These are phyloP conservation scores for Cydia strobilella DNA, from an alignment of 1,140 invertebrate genomes.

Conservation along the genomic window DNA sequence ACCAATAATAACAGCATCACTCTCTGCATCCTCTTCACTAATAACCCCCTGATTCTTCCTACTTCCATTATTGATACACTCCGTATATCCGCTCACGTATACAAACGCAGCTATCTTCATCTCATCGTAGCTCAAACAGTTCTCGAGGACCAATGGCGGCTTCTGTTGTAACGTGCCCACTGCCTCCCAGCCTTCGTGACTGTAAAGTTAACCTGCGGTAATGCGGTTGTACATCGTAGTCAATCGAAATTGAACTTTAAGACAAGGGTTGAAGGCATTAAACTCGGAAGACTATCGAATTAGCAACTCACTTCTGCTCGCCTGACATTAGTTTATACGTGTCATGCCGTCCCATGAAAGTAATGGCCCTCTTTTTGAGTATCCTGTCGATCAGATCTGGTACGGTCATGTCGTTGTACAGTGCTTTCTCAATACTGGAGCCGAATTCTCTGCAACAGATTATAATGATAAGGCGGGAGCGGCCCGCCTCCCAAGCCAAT, in stretches of 20 bases:
- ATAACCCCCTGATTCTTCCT: slow-evolving; percentile 79
- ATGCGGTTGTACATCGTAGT: background rate
- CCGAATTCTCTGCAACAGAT: slow-evolving; percentile 72
- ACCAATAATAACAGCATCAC: slow-evolving; percentile 57
- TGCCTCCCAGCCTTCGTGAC: slow-evolving; percentile 64
- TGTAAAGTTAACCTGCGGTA: slow-evolving; percentile 37
- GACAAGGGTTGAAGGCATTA: too few relatives aligned
- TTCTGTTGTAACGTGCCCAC: slow-evolving; percentile 66
- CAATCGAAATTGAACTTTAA: background rate
- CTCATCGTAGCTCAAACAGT: slow-evolving; percentile 80
- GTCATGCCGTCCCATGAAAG: slow-evolving; percentile 79
- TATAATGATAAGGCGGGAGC: background rate
- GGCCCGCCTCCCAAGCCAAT: too few relatives aligned
- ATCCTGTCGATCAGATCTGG: slow-evolving; percentile 81
- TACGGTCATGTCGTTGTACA: slow-evolving; percentile 81
- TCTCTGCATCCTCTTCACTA: slow-evolving; percentile 39
- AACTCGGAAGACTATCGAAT: too few relatives aligned
- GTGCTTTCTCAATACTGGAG: slow-evolving; percentile 75
- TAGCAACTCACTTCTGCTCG: slow-evolving; percentile 63
- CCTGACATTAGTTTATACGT: slow-evolving; percentile 78
- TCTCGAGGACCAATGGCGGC: slow-evolving; percentile 69
- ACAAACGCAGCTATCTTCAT: slow-evolving; percentile 81
- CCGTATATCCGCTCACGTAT: slow-evolving; percentile 80
- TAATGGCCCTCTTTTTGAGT: slow-evolving; percentile 80
- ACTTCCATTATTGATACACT: slow-evolving; percentile 82